phyloP scores from a whole-genome alignment of 2,888 invertebrate species.

The Globia sparganii region DNA sequence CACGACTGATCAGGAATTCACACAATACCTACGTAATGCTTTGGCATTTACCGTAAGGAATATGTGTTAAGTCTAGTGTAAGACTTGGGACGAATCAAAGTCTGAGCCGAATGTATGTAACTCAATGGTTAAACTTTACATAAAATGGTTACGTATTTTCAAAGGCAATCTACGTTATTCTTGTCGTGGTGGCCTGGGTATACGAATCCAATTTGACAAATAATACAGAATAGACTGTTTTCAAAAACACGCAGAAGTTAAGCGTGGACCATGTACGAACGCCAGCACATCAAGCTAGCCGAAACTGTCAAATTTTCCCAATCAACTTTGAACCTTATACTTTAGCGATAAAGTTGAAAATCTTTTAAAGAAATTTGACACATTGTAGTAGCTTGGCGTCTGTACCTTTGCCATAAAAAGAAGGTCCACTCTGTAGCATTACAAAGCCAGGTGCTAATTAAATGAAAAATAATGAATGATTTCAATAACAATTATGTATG shows the following conservation, averaged over 20 bases:
- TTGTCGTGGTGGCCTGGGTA: neutral
- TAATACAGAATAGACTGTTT: neutral
- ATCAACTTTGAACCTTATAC: too few relatives aligned
- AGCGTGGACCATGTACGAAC: neutral
- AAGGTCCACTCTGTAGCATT: neutral
- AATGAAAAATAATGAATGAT: neutral
- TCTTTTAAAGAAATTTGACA: too few relatives aligned
- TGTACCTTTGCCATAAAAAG: neutral
- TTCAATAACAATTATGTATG: neutral
- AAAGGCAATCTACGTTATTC: neutral
- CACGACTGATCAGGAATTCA: constrained; percentile 40
- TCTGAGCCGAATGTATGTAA: neutral
- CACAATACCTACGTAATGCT: constrained; percentile 18
- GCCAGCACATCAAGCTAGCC: too few relatives aligned
- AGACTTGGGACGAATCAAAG: neutral
- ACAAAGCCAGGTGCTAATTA: too few relatives aligned
- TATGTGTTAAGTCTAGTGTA: constrained; percentile 24
- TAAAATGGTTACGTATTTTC: neutral
- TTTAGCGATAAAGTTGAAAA: too few relatives aligned
- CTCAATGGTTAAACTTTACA: neutral
- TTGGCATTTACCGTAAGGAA: neutral
- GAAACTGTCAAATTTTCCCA: too few relatives aligned
- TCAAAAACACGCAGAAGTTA: neutral
- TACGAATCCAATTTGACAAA: neutral
- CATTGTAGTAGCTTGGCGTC: too few relatives aligned